Evolutionary conservation across 2,113 vertebrate genomes (phyloP).

Genomic region (Sturnus vulgaris): DNA sequence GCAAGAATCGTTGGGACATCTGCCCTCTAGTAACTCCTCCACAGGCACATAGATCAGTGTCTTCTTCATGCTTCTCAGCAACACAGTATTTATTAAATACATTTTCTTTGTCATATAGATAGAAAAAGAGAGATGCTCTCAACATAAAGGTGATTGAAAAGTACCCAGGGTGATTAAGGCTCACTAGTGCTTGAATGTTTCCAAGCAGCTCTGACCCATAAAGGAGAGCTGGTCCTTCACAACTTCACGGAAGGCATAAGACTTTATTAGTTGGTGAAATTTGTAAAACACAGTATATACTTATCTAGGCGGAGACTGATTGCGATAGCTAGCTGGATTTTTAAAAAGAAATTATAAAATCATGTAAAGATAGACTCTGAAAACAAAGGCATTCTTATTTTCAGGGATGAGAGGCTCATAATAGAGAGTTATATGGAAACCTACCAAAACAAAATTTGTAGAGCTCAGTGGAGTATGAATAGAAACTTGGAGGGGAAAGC

Average conservation of each 20-base stretch:
- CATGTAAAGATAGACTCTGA: not conserved
- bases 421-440: not conserved
- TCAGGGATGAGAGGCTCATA: not conserved
- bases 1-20: not conserved
- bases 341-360: not conserved
- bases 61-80: not conserved
- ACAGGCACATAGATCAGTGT: not conserved
- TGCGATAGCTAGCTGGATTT: not conserved
- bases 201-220: slow-evolving; percentile 26
- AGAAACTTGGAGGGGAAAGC: not conserved
- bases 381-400: not conserved
- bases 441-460: not conserved
- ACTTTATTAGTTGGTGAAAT: not conserved
- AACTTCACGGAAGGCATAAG: not conserved
- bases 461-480: not conserved
- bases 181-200: slow-evolving; percentile 39
- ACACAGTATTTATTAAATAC: not conserved
- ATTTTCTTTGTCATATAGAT: slow-evolving; percentile 12
- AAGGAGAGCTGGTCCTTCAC: slow-evolving; percentile 16
- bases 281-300: not conserved
- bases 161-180: slow-evolving; percentile 15
- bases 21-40: not conserved
- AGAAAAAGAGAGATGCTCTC: not conserved
- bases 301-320: not conserved
- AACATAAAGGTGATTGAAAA: slow-evolving; percentile 29